Evolutionary conservation across 2,797 vertebrate species (phyloP).

Genomic region (Xiphophorus birchmanni): DNA sequence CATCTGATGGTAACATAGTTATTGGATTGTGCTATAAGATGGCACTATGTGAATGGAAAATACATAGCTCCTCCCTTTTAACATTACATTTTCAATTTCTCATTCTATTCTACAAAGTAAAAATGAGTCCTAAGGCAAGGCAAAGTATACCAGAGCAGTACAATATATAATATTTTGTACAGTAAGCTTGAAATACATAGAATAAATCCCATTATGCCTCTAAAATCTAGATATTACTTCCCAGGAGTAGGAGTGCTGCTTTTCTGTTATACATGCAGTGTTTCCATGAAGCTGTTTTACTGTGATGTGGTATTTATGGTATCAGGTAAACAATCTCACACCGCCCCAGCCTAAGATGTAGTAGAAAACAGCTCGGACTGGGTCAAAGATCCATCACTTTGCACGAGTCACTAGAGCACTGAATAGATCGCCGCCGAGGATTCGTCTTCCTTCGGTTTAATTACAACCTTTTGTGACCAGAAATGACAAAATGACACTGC

Average conservation of each 20-base stretch:
- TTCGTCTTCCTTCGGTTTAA: neutral
- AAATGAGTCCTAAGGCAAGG: neutral
- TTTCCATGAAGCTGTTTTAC: neutral
- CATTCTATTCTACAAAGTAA: neutral
- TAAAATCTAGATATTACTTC: neutral
- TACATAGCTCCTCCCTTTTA: too few relatives aligned
- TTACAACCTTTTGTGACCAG: constrained; percentile 10
- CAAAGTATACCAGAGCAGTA: neutral
- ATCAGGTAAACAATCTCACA: neutral
- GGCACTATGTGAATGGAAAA: too few relatives aligned
- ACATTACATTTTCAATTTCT: neutral
- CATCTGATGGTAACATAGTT: too few relatives aligned
- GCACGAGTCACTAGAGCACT: neutral
- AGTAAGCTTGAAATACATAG: neutral
- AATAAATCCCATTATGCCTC: neutral
- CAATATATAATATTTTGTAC: neutral
- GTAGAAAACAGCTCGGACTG: neutral
- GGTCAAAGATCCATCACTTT: constrained; percentile 3
- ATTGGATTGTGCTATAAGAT: too few relatives aligned
- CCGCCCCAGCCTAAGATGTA: neutral
- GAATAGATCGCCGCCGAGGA: neutral
- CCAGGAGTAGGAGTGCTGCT: neutral
- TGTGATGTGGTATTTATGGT: neutral
- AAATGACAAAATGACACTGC: constrained; percentile 21
- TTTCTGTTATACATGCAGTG: neutral